phyloP scores from a whole-genome alignment of 2,888 invertebrate species.

The Protophormia terraenovae region DNA sequence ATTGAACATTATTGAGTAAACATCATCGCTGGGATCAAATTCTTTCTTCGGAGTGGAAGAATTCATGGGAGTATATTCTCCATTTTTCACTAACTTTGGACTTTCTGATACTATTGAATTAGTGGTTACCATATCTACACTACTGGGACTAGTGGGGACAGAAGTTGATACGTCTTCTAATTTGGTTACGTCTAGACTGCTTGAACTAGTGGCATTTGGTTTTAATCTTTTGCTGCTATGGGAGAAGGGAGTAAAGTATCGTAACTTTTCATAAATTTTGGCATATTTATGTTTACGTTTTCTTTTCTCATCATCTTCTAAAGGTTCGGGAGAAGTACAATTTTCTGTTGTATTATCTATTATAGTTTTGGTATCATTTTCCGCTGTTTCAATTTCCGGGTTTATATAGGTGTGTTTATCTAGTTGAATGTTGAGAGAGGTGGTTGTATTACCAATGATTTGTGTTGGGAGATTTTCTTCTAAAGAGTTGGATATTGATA shows the following conservation, averaged over 20 bases:
- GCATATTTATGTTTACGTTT: conserved; percentile 77
- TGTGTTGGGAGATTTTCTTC: background rate
- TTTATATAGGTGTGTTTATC: background rate
- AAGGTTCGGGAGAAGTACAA: background rate
- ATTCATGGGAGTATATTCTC: conserved; percentile 51
- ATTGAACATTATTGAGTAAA: conserved; percentile 59
- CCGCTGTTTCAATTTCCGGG: background rate
- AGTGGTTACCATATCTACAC: no score
- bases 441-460: background rate
- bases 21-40: background rate
- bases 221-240: conserved; percentile 69
- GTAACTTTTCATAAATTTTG: conserved; percentile 79
- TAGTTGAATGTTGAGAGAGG: background rate
- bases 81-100: background rate
- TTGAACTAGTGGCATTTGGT: conserved; percentile 49
- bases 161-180: background rate
- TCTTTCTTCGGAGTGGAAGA: conserved; percentile 6
- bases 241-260: conserved; percentile 74
- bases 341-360: background rate
- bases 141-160: no score
- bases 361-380: background rate
- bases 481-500: background rate
- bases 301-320: conserved; percentile 70
- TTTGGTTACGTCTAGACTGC: conserved; percentile 4
- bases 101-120: background rate